Conservation (phyloP, 2,113 vertebrate genomes). For the Malurus elegans region DNA sequence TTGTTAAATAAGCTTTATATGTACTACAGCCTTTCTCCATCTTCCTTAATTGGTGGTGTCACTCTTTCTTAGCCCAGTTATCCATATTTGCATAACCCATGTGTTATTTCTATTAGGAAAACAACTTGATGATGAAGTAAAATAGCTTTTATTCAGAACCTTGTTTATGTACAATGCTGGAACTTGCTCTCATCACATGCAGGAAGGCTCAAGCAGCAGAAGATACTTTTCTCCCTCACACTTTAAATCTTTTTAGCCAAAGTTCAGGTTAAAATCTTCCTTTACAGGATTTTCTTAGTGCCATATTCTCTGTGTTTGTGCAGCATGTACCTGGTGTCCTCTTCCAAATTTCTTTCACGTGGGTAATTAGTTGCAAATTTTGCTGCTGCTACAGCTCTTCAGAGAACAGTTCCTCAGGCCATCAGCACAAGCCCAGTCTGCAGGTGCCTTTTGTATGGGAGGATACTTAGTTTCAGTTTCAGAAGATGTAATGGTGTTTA, state of each 20-base stretch:
- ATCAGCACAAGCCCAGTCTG: not conserved
- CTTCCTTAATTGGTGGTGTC: not conserved
- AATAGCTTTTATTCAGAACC: not conserved
- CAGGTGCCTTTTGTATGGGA: not conserved
- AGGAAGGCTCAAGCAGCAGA: not conserved
- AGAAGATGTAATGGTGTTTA: not conserved
- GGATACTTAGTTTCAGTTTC: not conserved
- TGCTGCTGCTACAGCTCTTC: not conserved
- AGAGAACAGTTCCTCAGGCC: not conserved
- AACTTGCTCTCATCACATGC: not conserved
- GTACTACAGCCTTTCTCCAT: not conserved
- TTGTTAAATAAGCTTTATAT: not conserved
- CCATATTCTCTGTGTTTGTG: not conserved
- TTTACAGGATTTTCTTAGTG: not conserved
- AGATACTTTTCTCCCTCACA: not conserved
- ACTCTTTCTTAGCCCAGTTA: not conserved
- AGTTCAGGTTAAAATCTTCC: not conserved
- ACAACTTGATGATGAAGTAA: not conserved
- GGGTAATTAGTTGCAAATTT: not conserved
- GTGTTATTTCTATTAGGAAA: not conserved
- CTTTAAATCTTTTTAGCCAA: not conserved
- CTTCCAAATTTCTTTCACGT: not conserved
- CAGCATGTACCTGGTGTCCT: not conserved
- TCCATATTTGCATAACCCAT: not conserved
- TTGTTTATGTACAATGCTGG: not conserved